Evolutionary conservation across 2,888 invertebrate species (phyloP), one percentile per base, ranked within the genome.

Genomic region (Periphyllus acericola): DNA sequence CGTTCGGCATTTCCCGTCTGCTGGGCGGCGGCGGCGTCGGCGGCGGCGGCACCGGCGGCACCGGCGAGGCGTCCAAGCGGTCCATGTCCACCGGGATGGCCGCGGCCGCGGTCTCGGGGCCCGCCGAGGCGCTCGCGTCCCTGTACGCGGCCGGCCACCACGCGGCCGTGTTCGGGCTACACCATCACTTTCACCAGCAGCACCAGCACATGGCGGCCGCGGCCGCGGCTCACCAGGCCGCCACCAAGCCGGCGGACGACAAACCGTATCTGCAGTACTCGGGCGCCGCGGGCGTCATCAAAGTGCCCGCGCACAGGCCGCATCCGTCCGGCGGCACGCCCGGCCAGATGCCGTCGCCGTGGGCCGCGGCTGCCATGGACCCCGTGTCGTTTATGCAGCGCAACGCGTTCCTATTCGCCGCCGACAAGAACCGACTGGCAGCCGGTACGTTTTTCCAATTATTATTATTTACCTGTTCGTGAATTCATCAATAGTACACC

Each of bases 221-320:
- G 55, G 84, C 84, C 32, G 84, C 84, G 14, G 78, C 66, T 3
- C 84, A 84, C 84, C 72, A 76, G 9, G 86, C 86, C 32, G 80
- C 79, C 6, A 32, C 34, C 32, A 71, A 40, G 14, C 78, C 52
- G 60, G 14, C 68, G 14, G 52, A 29, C 55, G 86, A 80, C 80
- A 86, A 80, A 40, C 14, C 74, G 36, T 84, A 84, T 3, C n/a
- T 86, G 29, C 86, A 86, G 72, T 86, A 86, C 84, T 76, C 89
- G 19, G 89, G 93, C 85, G 92, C 93, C 89, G 94, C 94, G 88
- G 96, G 96, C 90, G 97, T 96, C 80, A 94, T 96, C 90, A 93
- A 96, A 91, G 96, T 96, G 90, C 96, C 96, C 82, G 96, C 96
- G 89, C 97, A 97, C 91, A 92, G 96, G 90, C 94, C 97, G 34